Percentiles rank a stretch among this genome's conserved stretches.
Conservation (phyloP, 2,113 vertebrate genomes). For the Percina caprodes region DNA sequence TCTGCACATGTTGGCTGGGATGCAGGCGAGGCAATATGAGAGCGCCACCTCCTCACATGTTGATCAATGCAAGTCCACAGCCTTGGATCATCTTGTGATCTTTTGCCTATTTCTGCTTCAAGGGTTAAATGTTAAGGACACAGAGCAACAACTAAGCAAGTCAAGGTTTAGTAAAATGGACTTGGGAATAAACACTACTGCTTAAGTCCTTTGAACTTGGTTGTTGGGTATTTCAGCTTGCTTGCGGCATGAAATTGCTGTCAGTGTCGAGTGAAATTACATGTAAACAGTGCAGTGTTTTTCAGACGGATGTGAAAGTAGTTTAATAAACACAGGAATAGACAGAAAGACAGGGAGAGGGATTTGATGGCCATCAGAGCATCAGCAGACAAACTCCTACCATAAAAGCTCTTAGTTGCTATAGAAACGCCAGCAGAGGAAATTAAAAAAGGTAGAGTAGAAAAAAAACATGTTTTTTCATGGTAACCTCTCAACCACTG, state of each 20-base stretch:
- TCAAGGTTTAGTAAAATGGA: conserved; percentile 1
- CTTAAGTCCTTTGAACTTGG: background rate
- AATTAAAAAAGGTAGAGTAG: conserved; percentile 65
- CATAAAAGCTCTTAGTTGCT: conserved; percentile 82
- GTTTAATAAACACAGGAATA: background rate
- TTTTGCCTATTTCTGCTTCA: conserved; percentile 15
- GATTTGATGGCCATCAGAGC: conserved; percentile 66
- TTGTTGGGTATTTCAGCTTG: background rate
- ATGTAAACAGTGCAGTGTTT: conserved; percentile 20
- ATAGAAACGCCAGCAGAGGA: conserved; percentile 79
- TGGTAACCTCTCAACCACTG: conserved; percentile 58
- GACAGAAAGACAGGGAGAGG: conserved; percentile 35
- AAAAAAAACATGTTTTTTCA: conserved; percentile 51
- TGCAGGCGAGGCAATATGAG: background rate
- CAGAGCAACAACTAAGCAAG: background rate
- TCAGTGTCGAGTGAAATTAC: conserved; percentile 22
- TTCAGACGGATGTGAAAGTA: conserved; percentile 22
- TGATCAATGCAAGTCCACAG: background rate
- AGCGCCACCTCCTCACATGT: background rate
- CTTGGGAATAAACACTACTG: background rate
- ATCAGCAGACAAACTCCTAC: conserved; percentile 64
- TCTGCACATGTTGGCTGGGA: background rate
- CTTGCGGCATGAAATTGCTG: conserved; percentile 3
- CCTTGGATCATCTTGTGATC: conserved; percentile 6
- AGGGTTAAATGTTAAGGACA: background rate